phyloP scores from a whole-genome alignment of 2,888 invertebrate species.

The Oligia latruncula region DNA sequence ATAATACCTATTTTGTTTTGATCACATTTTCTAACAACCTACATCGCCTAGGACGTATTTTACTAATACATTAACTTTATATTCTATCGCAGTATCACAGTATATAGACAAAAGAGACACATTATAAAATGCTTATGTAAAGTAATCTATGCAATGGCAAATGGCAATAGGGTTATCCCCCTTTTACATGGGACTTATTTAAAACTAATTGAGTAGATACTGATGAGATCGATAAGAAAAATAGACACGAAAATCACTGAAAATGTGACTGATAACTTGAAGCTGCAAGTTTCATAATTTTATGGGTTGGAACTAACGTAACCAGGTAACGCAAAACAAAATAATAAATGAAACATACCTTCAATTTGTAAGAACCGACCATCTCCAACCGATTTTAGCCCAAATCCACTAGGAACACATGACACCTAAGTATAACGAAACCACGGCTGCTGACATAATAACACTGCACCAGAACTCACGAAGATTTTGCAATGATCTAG shows the following conservation, averaged over 20 bases:
- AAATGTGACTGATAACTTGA: conserved; percentile 16
- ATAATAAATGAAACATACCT: conserved; percentile 63
- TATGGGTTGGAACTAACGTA: not conserved
- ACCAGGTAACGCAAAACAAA: conserved; percentile 30
- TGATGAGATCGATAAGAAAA: not conserved
- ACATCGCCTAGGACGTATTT: not conserved
- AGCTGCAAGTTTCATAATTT: not conserved
- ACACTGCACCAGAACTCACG: conserved; percentile 63
- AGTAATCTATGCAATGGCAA: not conserved
- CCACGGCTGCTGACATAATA: conserved; percentile 61
- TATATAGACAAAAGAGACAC: not conserved
- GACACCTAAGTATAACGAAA: conserved; percentile 26
- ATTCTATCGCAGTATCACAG: not conserved
- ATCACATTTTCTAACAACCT: not conserved
- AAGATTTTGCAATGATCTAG: conserved; percentile 76
- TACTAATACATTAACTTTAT: not conserved
- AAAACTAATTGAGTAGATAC: not conserved
- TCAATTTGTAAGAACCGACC: conserved; percentile 68
- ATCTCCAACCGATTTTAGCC: conserved; percentile 50
- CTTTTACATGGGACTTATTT: not conserved
- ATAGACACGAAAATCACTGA: not conserved
- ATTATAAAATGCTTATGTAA: not conserved
- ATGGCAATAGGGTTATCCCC: not conserved
- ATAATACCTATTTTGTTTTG: not conserved
- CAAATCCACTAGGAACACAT: conserved; percentile 51